These are phyloP conservation scores for Geococcyx californianus DNA, from an alignment of 2,113 vertebrate species.

Conservation along the genomic window DNA sequence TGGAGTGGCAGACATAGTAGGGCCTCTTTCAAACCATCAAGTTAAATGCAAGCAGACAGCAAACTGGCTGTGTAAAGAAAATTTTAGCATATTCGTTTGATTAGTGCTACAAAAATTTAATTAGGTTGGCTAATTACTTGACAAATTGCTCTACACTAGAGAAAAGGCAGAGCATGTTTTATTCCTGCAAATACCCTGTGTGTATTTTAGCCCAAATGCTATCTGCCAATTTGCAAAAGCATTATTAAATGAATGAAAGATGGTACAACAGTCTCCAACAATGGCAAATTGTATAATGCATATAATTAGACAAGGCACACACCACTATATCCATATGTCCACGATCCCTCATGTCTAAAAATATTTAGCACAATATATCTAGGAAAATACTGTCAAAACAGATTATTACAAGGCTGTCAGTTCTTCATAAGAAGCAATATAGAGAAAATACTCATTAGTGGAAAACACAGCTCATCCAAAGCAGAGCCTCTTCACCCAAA, in stretches of 20 bases:
- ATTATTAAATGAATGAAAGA: slow-evolving; percentile 99
- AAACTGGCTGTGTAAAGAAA: slow-evolving; percentile 93
- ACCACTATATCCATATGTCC: slow-evolving; percentile 84
- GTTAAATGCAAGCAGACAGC: slow-evolving; percentile 97
- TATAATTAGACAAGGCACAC: slow-evolving; percentile 87
- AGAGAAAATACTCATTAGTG: slow-evolving; percentile 58
- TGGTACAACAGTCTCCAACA: slow-evolving; percentile 89
- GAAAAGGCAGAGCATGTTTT: slow-evolving; percentile 84
- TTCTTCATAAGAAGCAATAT: slow-evolving; percentile 69
- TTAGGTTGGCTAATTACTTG: slow-evolving; percentile 95
- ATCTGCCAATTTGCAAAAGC: slow-evolving; percentile 94
- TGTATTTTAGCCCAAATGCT: slow-evolving; percentile 88
- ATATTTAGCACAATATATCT: slow-evolving; percentile 74
- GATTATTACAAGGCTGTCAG: slow-evolving; percentile 67
- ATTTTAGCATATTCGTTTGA: slow-evolving; percentile 99
- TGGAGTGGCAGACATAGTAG: slow-evolving; percentile 93
- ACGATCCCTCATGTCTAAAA: slow-evolving; percentile 62
- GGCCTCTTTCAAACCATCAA: slow-evolving; percentile 98
- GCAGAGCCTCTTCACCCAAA: slow-evolving; percentile 28
- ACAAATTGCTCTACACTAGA: slow-evolving; percentile 94
- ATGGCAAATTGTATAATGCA: slow-evolving; percentile 90
- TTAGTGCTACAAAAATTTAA: slow-evolving; percentile 97
- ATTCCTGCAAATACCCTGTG: slow-evolving; percentile 80
- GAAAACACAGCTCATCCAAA: slow-evolving; percentile 16
- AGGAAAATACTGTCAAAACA: slow-evolving; percentile 74